Evolutionary conservation across 2,888 invertebrate species (phyloP).

Genomic region (Steinernema scapterisci): DNA sequence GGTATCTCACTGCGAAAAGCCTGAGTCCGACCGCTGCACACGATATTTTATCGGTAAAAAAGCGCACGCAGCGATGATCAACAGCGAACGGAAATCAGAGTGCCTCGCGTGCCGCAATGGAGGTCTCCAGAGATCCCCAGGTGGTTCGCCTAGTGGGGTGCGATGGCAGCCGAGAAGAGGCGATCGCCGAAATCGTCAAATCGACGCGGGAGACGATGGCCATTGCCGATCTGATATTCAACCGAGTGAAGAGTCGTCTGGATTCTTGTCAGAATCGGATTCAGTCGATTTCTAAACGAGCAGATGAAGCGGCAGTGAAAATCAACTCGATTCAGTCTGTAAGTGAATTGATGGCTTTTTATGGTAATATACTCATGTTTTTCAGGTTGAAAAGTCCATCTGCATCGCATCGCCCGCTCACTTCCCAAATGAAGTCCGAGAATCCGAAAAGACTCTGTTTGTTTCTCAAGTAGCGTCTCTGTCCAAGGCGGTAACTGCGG

Average conservation of each 20-base stretch:
- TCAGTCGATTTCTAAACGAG: background rate
- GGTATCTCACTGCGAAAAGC: too few relatives aligned
- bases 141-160: slow-evolving; percentile 9
- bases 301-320: background rate
- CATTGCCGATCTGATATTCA: background rate
- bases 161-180: background rate
- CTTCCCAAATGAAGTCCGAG: background rate
- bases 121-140: background rate
- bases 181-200: background rate
- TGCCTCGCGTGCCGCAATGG: background rate
- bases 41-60: too few relatives aligned
- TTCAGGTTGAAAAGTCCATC: background rate
- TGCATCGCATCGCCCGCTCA: background rate
- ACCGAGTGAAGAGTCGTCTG: background rate
- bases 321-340: slow-evolving; percentile 1
- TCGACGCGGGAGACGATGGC: slow-evolving; percentile 13
- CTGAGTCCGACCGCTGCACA: too few relatives aligned
- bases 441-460: background rate
- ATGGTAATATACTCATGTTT: background rate
- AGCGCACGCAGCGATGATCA: too few relatives aligned
- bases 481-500: background rate
- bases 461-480: background rate
- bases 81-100: background rate
- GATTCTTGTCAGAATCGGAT: background rate
- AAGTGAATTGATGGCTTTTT: background rate